Base-by-base conservation (phyloP, 30 jellyfish, hydroid and myxozoan genomes). In the Pelagia noctiluca region DNA sequence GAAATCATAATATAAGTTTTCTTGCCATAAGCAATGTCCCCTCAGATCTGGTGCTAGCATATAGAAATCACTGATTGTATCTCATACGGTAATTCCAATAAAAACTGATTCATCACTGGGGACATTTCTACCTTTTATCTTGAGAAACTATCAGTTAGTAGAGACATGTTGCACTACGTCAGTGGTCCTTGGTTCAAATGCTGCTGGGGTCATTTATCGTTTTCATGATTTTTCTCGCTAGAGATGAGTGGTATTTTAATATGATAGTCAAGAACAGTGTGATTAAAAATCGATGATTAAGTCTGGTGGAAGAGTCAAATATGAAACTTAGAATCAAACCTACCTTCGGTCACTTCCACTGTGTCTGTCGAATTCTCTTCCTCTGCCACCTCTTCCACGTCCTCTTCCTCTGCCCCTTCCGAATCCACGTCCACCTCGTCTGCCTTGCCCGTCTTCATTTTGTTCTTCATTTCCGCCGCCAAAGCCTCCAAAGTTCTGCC, bases 331-430 rank as follows among this genome's bases (percentile, higher is more conserved):
- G 32, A 3, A 18, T 2, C 31, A 2, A 57, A 53, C 12, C 26
- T 86, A 94, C 99, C 99, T 94, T 78, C 96, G 62, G 82, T 87
- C 96, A 72, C 97, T 94, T 23, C 99, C 99, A 83, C 99, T 94
- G 64, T 93, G 90, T 38, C 99, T 76, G 86, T 94, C 99, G 72
- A 81, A 94, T 64, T 94, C 99, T n/a, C 99, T 87, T 37, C 97
- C 97, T 77, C 99, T 52, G n/a, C 88, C 87, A 25, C 96, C 90
- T 8, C 97, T 63, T 8, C 97, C 87, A 3, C 99, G 85, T 11
- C 95, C 91, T 36, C 99, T 76, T n/a, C 97, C 91, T 50, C 99
- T 80, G 4, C 96, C 91, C 34, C 98, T 50, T 71, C 92, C 53
- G 1, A 49, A 80, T 26, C 78, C 83, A 33, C 63, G 81, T 22